Evolutionary conservation across 64 coral and sea anemone genomes (phyloP).

Genomic region (Astreopora myriophthalma): DNA sequence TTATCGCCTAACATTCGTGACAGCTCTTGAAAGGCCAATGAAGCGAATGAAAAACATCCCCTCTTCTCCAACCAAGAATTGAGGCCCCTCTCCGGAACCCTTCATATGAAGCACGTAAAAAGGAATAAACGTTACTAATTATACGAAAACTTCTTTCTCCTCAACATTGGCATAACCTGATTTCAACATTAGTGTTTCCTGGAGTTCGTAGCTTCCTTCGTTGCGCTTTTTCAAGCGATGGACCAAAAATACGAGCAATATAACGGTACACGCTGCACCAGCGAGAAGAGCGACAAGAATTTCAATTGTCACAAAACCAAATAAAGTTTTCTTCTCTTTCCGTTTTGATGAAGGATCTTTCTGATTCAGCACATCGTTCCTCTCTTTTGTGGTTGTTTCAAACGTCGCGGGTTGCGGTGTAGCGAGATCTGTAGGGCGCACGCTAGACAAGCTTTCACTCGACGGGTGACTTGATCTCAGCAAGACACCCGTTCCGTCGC

Average conservation of each 20-base stretch:
- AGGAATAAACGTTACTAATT: constrained; percentile 9
- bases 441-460: not conserved
- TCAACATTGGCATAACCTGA: constrained; percentile 55
- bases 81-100: not conserved
- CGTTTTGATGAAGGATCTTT: constrained; percentile 18
- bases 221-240: constrained; percentile 93
- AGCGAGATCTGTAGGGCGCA: not conserved
- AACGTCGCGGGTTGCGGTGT: not conserved
- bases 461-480: not conserved
- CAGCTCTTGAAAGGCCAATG: too few relatives aligned
- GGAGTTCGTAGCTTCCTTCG: constrained; percentile 85
- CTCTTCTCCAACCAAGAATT: not conserved
- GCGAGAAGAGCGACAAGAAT: constrained; percentile 86
- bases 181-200: constrained; percentile 75
- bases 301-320: constrained; percentile 86
- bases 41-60: too few relatives aligned
- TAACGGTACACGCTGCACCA: constrained; percentile 70
- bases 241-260: constrained; percentile 80
- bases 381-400: not conserved
- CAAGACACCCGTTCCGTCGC: too few relatives aligned
- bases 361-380: not conserved
- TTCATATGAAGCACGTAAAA: not conserved
- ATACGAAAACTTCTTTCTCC: constrained; percentile 94
- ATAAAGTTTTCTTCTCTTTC: constrained; percentile 67
- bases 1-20: too few relatives aligned